Evolutionary conservation across 1,140 invertebrate species (phyloP).

Genomic region (Armadillidium nasatum): DNA sequence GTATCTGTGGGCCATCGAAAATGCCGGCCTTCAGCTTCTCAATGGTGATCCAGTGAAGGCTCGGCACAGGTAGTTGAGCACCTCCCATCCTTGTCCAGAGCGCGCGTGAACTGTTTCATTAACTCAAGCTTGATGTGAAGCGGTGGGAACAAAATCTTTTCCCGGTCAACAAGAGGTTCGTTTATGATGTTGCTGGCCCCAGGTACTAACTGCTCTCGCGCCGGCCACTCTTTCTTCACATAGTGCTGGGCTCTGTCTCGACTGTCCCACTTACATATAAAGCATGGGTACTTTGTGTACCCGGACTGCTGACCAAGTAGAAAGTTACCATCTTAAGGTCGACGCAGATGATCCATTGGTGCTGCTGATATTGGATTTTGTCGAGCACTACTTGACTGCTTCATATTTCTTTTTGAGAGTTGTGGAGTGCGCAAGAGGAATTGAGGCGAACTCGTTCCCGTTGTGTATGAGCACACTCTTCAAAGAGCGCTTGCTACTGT

Average conservation of each 20-base stretch:
- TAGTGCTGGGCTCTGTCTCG: slow-evolving; percentile 18
- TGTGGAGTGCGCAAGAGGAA: slow-evolving; percentile 24
- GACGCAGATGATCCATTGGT: slow-evolving; percentile 32
- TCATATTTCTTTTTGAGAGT: slow-evolving; percentile 24
- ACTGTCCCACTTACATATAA: slow-evolving; percentile 28
- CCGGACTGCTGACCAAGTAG: slow-evolving; percentile 49
- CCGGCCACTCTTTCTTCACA: slow-evolving; percentile 26
- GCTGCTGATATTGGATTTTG: slow-evolving; percentile 34
- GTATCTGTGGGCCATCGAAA: slow-evolving; percentile 8
- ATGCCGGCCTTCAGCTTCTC: slow-evolving; percentile 8
- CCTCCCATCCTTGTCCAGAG: slow-evolving; percentile 46
- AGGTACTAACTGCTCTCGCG: slow-evolving; percentile 27
- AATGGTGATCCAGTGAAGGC: not conserved
- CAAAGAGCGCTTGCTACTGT: slow-evolving; percentile 23
- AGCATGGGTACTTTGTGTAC: slow-evolving; percentile 50
- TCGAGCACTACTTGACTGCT: slow-evolving; percentile 23
- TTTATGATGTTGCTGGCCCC: slow-evolving; percentile 40
- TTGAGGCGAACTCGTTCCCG: slow-evolving; percentile 18
- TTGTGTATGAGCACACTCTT: slow-evolving; percentile 28
- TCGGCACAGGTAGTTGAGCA: slow-evolving; percentile 7
- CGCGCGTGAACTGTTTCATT: slow-evolving; percentile 48
- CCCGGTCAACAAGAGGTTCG: slow-evolving; percentile 35
- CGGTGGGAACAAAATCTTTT: slow-evolving; percentile 48
- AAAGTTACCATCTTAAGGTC: slow-evolving; percentile 42
- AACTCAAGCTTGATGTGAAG: slow-evolving; percentile 50